Percentiles rank a stretch among this genome's conserved stretches.
Conservation (phyloP, 2,797 vertebrate species). For the Capromys pilorides region DNA sequence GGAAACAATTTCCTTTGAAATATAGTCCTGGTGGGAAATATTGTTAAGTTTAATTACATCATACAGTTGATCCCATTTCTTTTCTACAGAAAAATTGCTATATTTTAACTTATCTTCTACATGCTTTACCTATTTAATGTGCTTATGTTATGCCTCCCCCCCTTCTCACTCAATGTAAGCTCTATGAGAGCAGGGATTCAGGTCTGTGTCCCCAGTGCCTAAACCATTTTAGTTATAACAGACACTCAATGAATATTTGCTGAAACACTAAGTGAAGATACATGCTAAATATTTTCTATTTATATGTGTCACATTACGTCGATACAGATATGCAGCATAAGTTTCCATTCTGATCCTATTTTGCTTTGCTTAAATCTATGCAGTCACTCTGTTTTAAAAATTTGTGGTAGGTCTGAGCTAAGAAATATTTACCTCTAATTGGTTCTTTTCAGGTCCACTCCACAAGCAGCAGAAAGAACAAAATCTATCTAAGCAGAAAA, state of each 20-base stretch:
- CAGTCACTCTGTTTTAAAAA: not conserved
- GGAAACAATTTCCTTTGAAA: not conserved
- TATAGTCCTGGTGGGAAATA: not conserved
- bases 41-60: not conserved
- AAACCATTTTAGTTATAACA: not conserved
- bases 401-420: not conserved
- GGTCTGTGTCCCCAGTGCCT: not conserved
- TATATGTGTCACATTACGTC: not conserved
- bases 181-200: not conserved
- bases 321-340: not conserved
- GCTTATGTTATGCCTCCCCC: not conserved
- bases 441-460: not conserved
- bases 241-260: not conserved
- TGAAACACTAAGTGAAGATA: conserved; percentile 18
- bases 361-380: not conserved
- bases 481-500: not conserved
- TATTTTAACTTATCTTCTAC: not conserved
- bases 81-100: not conserved
- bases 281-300: not conserved
- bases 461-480: not conserved
- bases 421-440: not conserved
- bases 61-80: not conserved
- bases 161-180: not conserved
- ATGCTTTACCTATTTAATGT: not conserved
- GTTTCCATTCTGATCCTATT: not conserved